phyloP scores from a whole-genome alignment of 2,888 invertebrate genomes.

The Odontocolon sp. region DNA sequence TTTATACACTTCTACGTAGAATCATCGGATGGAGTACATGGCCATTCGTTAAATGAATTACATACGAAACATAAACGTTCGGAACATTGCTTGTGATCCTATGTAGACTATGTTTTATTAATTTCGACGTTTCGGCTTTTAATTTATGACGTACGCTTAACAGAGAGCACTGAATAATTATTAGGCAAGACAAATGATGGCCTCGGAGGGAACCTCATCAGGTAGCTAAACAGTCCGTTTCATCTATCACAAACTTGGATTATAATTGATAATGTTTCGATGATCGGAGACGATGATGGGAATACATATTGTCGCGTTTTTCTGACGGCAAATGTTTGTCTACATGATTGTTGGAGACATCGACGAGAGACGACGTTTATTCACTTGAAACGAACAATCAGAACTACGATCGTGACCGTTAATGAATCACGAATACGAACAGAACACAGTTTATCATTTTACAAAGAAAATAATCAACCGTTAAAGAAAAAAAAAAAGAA shows the following conservation, averaged over 20 bases:
- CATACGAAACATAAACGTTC: conserved; percentile 55
- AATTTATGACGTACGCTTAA: conserved; percentile 30
- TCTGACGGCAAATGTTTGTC: conserved; percentile 21
- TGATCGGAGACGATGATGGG: conserved; percentile 33
- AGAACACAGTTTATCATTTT: conserved; percentile 4
- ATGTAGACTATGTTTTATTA: conserved; percentile 37
- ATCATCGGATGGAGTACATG: conserved; percentile 59
- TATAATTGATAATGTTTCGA: conserved; percentile 16
- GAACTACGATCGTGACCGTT: conserved; percentile 11
- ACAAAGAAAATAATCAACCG: neutral
- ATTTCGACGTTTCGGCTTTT: neutral
- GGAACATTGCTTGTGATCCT: conserved; percentile 49
- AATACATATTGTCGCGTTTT: conserved; percentile 56
- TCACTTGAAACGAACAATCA: conserved; percentile 6
- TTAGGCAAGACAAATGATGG: conserved; percentile 53
- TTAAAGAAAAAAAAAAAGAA: no score
- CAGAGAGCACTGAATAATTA: conserved; percentile 57
- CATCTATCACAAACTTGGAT: conserved; percentile 39
- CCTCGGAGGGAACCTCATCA: conserved; percentile 52
- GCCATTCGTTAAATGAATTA: conserved; percentile 59
- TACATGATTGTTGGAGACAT: conserved; percentile 25
- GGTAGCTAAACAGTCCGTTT: conserved; percentile 41
- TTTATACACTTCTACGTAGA: conserved; percentile 54
- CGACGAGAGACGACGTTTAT: conserved; percentile 21
- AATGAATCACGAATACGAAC: conserved; percentile 9